Conservation (phyloP, 2,888 invertebrate species). For the Trichopoda pennipes region DNA sequence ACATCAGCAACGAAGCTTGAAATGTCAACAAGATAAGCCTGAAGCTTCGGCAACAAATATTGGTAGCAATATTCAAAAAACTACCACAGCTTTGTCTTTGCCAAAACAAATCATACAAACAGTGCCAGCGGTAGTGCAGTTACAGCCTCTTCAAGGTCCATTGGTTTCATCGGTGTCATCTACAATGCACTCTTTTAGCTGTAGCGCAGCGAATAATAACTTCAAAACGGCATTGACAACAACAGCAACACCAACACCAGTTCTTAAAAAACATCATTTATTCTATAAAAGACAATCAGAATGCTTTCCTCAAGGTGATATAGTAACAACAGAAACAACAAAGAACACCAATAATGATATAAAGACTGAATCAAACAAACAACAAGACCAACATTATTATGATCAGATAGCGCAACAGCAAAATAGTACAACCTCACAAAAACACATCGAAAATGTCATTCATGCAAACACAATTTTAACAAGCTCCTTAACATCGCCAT, state of each 20-base stretch:
- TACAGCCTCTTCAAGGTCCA: constrained; percentile 54
- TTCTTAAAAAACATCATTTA: constrained; percentile 80
- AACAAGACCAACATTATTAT: constrained; percentile 52
- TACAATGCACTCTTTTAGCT: neutral
- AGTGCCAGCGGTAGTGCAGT: constrained; percentile 66
- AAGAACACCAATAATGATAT: constrained; percentile 51
- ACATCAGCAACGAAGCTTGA: constrained; percentile 71
- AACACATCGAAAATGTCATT: constrained; percentile 62
- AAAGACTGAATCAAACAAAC: constrained; percentile 64
- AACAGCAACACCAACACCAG: constrained; percentile 72
- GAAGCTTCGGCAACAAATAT: constrained; percentile 23
- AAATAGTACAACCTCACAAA: constrained; percentile 52
- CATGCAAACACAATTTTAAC: constrained; percentile 38
- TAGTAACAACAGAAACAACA: constrained; percentile 63
- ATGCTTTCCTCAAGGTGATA: constrained; percentile 76
- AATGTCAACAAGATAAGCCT: constrained; percentile 28
- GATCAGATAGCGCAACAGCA: constrained; percentile 31
- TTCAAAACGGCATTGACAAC: constrained; percentile 31
- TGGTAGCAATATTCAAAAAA: constrained; percentile 16
- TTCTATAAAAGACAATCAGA: constrained; percentile 80
- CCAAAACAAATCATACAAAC: constrained; percentile 63
- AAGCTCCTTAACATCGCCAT: constrained; percentile 38
- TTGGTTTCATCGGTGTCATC: constrained; percentile 22
- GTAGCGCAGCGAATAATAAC: neutral
- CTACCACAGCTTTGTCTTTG: neutral